Conservation (phyloP, 1,140 invertebrate genomes). For the Aphidius ervi region DNA sequence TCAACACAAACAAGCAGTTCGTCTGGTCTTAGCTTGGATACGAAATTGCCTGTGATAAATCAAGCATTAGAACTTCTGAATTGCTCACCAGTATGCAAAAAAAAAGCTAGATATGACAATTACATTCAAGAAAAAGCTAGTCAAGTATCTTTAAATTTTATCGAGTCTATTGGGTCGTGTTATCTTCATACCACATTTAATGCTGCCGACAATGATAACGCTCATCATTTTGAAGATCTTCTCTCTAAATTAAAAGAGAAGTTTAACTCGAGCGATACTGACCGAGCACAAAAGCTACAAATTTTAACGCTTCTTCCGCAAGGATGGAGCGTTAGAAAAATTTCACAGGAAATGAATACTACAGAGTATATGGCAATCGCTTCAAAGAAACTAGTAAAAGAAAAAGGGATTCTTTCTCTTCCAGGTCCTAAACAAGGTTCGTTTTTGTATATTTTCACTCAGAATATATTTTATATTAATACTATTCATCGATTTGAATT, state of each 20-base stretch:
- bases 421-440: constrained; percentile 17
- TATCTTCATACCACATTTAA: constrained; percentile 10
- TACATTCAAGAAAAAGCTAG: constrained; percentile 19
- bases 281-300: constrained; percentile 16
- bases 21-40: too few species aligned
- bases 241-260: constrained; percentile 18
- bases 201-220: constrained; percentile 10
- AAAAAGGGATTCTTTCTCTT: constrained; percentile 17
- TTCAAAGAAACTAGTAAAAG: constrained; percentile 17
- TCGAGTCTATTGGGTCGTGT: constrained; percentile 15
- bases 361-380: constrained; percentile 16
- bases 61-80: constrained; percentile 21
- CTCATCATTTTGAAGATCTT: constrained; percentile 2
- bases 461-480: neutral
- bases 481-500: neutral
- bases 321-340: constrained; percentile 16
- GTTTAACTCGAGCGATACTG: constrained; percentile 18
- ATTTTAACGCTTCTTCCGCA: constrained; percentile 20
- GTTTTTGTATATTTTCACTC: neutral
- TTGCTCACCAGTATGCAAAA: constrained; percentile 18
- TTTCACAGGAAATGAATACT: constrained; percentile 19
- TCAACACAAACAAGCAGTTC: too few species aligned
- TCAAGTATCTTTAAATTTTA: constrained; percentile 16
- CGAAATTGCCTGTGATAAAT: too few species aligned
- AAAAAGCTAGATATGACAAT: constrained; percentile 1